Conservation (phyloP, 2,113 vertebrate genomes). For the Nematolebias whitei region DNA sequence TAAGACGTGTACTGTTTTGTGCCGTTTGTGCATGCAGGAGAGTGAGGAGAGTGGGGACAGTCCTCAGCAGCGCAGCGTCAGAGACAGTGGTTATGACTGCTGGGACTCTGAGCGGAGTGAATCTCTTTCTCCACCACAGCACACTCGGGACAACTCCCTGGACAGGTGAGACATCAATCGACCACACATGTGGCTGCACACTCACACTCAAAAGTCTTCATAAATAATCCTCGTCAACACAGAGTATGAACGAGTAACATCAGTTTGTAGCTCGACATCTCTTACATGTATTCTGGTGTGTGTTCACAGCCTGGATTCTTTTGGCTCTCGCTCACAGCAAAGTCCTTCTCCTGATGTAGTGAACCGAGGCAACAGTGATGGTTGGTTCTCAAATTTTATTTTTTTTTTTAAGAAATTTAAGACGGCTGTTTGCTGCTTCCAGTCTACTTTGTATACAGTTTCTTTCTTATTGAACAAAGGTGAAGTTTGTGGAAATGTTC, state of each 20-base stretch:
- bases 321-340: slow-evolving; percentile 93
- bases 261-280: background rate
- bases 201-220: background rate
- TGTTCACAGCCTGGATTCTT: slow-evolving; percentile 90
- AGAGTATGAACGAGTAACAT: background rate
- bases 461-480: background rate
- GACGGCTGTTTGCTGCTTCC: background rate
- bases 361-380: slow-evolving; percentile 89
- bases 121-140: slow-evolving; percentile 92
- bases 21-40: slow-evolving; percentile 54
- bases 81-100: slow-evolving; percentile 98
- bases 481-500: background rate
- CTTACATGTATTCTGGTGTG: background rate
- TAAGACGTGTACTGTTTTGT: background rate
- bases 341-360: slow-evolving; percentile 94
- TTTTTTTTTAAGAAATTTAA: background rate
- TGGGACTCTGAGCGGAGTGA: slow-evolving; percentile 97
- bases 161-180: slow-evolving; percentile 69
- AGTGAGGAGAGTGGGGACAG: slow-evolving; percentile 84
- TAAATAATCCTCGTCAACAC: background rate
- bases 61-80: slow-evolving; percentile 87
- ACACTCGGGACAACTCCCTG: slow-evolving; percentile 91
- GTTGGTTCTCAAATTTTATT: slow-evolving; percentile 74
- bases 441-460: background rate
- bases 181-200: background rate